A percentile compares a stretch with the other conserved stretches of the same genome.
Evolutionary conservation across 2,113 vertebrate species (phyloP).

Genomic region (Kryptolebias marmoratus): DNA sequence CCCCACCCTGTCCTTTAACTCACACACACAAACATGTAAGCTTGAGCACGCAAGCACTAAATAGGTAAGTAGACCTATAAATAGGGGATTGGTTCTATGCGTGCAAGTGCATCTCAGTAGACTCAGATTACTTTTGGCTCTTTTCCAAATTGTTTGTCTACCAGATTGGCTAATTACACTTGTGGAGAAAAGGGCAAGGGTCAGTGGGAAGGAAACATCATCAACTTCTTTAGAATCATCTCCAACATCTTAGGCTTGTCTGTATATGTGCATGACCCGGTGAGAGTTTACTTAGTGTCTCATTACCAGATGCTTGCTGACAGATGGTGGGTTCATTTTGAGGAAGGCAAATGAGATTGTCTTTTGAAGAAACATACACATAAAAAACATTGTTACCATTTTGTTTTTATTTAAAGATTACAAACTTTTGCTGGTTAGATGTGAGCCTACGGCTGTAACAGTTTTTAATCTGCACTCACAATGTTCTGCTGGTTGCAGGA

Average conservation of each 20-base stretch:
- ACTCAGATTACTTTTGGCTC: constrained; percentile 41
- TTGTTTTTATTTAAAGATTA: constrained; percentile 15
- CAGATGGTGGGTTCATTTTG: constrained; percentile 55
- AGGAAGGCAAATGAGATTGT: constrained; percentile 46
- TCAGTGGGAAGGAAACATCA: constrained; percentile 55
- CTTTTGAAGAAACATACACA: constrained; percentile 27
- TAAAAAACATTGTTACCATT: constrained; percentile 40
- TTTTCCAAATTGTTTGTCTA: constrained; percentile 31
- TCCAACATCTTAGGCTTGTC: constrained; percentile 35
- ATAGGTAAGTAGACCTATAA: constrained; percentile 25
- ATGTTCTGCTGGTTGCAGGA: constrained; percentile 58
- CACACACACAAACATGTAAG: constrained; percentile 26
- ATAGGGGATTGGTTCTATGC: constrained; percentile 8
- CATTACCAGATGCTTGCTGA: constrained; percentile 35
- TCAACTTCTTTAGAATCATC: constrained; percentile 44
- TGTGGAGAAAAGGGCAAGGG: constrained; percentile 47
- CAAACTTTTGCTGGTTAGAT: constrained; percentile 23
- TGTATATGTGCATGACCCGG: constrained; percentile 24
- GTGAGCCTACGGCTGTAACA: constrained; percentile 18
- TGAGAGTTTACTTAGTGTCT: constrained; percentile 36
- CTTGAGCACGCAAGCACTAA: not conserved
- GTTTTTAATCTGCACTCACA: constrained; percentile 45
- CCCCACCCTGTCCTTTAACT: too few relatives aligned
- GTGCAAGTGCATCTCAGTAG: not conserved
- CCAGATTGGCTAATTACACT: constrained; percentile 60